Percentiles rank a stretch among this genome's conserved stretches.
These are phyloP conservation scores for Colaptes auratus DNA, from an alignment of 2,113 vertebrate species.

Conservation along the genomic window DNA sequence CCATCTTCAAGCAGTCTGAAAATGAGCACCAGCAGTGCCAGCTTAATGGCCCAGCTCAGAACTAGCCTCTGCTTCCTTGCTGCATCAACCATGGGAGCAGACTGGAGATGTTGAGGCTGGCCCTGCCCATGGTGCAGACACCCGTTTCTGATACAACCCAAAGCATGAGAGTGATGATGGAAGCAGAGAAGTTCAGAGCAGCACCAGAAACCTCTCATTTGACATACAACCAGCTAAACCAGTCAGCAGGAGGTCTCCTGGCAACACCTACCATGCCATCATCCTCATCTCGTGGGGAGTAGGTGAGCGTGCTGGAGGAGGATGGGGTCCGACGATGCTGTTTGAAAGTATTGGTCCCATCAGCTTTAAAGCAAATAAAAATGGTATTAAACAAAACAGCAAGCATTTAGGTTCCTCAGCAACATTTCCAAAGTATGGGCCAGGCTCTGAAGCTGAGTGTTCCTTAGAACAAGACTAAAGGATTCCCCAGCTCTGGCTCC, in stretches of 20 bases:
- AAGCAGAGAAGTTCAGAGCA: not conserved
- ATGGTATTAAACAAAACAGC: not conserved
- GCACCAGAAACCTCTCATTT: not conserved
- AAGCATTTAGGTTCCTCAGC: not conserved
- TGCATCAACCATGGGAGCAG: not conserved
- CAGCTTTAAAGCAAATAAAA: slow-evolving; percentile 73
- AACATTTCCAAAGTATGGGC: not conserved
- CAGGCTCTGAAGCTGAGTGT: not conserved
- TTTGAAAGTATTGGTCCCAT: slow-evolving; percentile 87
- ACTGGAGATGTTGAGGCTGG: not conserved
- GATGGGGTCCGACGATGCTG: slow-evolving; percentile 94
- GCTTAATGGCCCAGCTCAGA: not conserved
- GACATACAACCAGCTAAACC: not conserved
- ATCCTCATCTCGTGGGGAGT: slow-evolving; percentile 91
- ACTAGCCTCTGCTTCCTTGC: not conserved
- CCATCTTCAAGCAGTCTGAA: not conserved
- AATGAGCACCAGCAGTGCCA: not conserved
- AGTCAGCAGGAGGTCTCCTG: not conserved
- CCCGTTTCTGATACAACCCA: accelerated
- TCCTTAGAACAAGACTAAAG: not conserved
- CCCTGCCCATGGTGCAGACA: not conserved
- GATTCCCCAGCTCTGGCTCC: not conserved
- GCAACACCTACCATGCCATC: slow-evolving; percentile 90
- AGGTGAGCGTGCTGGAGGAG: slow-evolving; percentile 92
- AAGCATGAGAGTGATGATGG: accelerated